phyloP scores from a whole-genome alignment of 2,797 vertebrate species.

The Antrozous pallidus region DNA sequence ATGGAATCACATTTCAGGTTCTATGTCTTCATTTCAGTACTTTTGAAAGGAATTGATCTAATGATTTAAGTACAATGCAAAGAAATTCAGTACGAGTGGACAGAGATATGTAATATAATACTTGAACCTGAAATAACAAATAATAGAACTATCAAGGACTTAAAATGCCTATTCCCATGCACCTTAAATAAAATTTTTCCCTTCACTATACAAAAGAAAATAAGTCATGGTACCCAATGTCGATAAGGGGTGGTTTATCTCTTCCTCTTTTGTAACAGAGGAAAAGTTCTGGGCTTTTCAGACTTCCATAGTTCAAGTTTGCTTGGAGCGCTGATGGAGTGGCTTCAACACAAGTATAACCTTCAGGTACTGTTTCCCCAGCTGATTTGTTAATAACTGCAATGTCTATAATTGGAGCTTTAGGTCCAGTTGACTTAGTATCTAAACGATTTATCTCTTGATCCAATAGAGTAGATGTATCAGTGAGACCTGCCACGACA shows the following conservation, averaged over 20 bases:
- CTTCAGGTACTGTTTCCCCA: slow-evolving; percentile 95
- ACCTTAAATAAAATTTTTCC: slow-evolving; percentile 29
- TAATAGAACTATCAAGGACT: slow-evolving; percentile 24
- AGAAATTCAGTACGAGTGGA: slow-evolving; percentile 24
- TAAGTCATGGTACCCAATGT: slow-evolving; percentile 90
- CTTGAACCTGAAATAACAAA: slow-evolving; percentile 49
- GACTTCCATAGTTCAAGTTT: slow-evolving; percentile 97
- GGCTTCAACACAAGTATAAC: slow-evolving; percentile 95
- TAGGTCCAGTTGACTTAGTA: slow-evolving; percentile 91
- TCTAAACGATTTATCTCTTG: slow-evolving; percentile 92
- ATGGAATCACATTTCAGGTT: slow-evolving; percentile 17
- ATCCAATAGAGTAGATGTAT: slow-evolving; percentile 92
- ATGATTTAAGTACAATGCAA: slow-evolving; percentile 3
- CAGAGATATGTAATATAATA: not conserved
- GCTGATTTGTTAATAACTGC: slow-evolving; percentile 94
- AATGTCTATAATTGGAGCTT: slow-evolving; percentile 96
- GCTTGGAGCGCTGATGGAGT: slow-evolving; percentile 94
- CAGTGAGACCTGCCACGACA: slow-evolving; percentile 96
- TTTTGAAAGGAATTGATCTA: slow-evolving; percentile 34
- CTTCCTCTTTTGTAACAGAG: slow-evolving; percentile 94
- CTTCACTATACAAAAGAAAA: slow-evolving; percentile 39
- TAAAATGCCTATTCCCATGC: slow-evolving; percentile 8
- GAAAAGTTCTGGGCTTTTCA: slow-evolving; percentile 97
- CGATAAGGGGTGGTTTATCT: slow-evolving; percentile 93
- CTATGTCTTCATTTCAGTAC: slow-evolving; percentile 3